A percentile compares a stretch with the other conserved stretches of the same genome.
These are phyloP conservation scores for Muscidifurax raptorellus DNA, from an alignment of 1,140 invertebrate species.

Conservation along the genomic window DNA sequence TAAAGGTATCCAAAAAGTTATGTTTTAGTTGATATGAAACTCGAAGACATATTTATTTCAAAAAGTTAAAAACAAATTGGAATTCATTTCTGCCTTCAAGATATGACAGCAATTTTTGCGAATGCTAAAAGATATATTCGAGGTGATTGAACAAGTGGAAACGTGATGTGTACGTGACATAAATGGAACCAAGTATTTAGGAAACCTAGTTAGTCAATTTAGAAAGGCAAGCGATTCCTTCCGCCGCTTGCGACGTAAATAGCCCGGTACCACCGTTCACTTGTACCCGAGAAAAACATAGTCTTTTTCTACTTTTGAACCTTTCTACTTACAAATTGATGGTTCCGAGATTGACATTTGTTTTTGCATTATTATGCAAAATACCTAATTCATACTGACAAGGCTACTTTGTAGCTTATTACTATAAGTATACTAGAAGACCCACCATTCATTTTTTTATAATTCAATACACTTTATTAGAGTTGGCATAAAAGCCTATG, in stretches of 20 bases:
- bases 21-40: too few relatives aligned
- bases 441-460: too few relatives aligned
- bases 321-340: conserved; percentile 53
- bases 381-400: too few relatives aligned
- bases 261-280: conserved; percentile 64
- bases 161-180: neutral
- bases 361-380: too few relatives aligned
- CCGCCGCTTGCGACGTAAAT: conserved; percentile 54
- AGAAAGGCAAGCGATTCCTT: conserved; percentile 67
- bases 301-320: conserved; percentile 58
- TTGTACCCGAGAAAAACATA: conserved; percentile 65
- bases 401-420: too few relatives aligned
- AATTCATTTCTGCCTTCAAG: too few relatives aligned
- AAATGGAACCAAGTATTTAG: neutral
- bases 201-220: conserved; percentile 54
- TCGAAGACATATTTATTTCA: too few relatives aligned
- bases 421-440: too few relatives aligned
- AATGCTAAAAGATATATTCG: neutral
- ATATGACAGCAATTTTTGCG: neutral
- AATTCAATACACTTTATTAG: too few relatives aligned
- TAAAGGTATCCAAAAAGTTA: too few relatives aligned
- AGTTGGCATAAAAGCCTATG: neutral
- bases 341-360: too few relatives aligned
- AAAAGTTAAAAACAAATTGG: too few relatives aligned
- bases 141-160: neutral